These are phyloP conservation scores for Ceratoteleas bidentatus DNA, from an alignment of 1,140 invertebrate genomes.

Conservation along the genomic window DNA sequence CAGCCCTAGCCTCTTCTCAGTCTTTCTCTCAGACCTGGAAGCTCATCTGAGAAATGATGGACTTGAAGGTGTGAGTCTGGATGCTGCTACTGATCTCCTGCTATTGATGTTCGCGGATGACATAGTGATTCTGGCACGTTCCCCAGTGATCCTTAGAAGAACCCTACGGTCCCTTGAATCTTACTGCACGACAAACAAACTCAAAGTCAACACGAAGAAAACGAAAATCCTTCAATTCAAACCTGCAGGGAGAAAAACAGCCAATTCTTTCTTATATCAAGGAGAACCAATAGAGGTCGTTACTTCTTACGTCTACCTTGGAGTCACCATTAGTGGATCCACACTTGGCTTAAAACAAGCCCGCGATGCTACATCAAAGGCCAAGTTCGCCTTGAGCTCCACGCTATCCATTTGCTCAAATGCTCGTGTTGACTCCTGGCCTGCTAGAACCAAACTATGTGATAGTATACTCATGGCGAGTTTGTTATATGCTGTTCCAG, in stretches of 20 bases:
- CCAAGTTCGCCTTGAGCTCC: conserved; percentile 1
- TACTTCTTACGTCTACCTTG: conserved; percentile 8
- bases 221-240: conserved; percentile 5
- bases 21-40: no score
- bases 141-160: neutral
- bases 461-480: neutral
- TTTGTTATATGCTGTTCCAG: conserved; percentile 3
- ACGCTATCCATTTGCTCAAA: conserved; percentile 6
- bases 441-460: neutral
- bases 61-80: no score
- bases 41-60: no score
- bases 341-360: neutral
- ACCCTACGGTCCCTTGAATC: neutral
- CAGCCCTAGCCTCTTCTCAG: no score
- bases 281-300: conserved; percentile 2
- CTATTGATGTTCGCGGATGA: conserved; percentile 2
- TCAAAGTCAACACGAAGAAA: neutral
- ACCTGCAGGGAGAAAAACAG: neutral
- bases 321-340: conserved; percentile 7
- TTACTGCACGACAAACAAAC: neutral
- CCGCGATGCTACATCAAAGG: neutral
- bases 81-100: no score
- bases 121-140: neutral
- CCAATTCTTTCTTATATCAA: neutral
- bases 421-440: neutral